Evolutionary conservation across 2,888 invertebrate species (phyloP).

Genomic region (Eretmocerus hayati): DNA sequence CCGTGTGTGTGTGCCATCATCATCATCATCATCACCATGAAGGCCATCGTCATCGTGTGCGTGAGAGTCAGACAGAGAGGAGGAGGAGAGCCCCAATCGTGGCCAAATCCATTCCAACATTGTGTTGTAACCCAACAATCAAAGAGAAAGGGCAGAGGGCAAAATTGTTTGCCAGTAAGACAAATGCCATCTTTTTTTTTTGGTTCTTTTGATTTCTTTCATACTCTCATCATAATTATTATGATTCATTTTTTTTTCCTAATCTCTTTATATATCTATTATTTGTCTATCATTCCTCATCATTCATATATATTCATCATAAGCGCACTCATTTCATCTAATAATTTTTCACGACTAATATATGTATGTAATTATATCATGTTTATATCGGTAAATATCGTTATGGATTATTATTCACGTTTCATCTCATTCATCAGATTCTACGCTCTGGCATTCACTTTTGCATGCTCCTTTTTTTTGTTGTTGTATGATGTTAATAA

Average conservation of each 20-base stretch:
- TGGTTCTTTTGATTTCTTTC: constrained; percentile 24
- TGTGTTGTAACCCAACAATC: constrained; percentile 56
- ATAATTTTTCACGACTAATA: too few relatives aligned
- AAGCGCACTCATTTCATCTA: constrained; percentile 13
- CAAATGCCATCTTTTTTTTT: constrained; percentile 40
- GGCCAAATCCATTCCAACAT: constrained; percentile 17
- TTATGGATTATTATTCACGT: too few relatives aligned
- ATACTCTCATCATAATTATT: too few relatives aligned
- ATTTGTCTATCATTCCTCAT: background rate
- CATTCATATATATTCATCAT: constrained; percentile 3
- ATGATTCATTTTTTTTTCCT: constrained; percentile 14
- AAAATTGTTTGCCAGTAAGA: constrained; percentile 60
- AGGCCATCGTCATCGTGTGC: constrained; percentile 38
- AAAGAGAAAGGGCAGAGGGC: constrained; percentile 60
- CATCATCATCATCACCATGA: constrained; percentile 33
- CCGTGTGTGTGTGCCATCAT: constrained; percentile 24
- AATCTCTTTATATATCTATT: constrained; percentile 18
- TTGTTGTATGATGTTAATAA: too few relatives aligned
- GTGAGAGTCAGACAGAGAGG: constrained; percentile 13
- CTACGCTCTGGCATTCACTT: too few relatives aligned
- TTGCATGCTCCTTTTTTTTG: too few relatives aligned
- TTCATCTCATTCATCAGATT: too few relatives aligned
- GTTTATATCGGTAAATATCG: too few relatives aligned
- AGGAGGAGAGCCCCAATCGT: constrained; percentile 16
- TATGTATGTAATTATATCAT: too few relatives aligned